A percentile compares a stretch with the other conserved stretches of the same genome.
These are phyloP conservation scores for Scartelaos histophorus DNA, from an alignment of 2,113 vertebrate genomes.

Conservation along the genomic window DNA sequence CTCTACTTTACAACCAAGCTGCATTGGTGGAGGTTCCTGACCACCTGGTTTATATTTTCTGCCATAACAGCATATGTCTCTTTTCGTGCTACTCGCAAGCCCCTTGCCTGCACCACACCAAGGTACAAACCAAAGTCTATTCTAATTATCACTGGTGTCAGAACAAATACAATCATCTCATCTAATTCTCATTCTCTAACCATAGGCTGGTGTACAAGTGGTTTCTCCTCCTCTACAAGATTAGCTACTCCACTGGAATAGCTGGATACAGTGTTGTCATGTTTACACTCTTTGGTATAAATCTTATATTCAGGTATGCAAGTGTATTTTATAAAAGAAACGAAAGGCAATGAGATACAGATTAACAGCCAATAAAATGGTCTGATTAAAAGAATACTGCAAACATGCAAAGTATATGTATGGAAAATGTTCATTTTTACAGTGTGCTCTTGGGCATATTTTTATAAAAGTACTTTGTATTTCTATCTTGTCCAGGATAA, in stretches of 20 bases:
- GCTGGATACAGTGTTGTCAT: conserved; percentile 94
- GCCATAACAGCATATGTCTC: conserved; percentile 91
- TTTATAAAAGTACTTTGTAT: neutral
- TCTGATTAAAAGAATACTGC: no score
- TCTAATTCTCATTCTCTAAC: neutral
- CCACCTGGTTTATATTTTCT: conserved; percentile 93
- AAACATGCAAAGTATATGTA: no score
- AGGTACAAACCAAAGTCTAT: conserved; percentile 72
- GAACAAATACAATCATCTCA: neutral
- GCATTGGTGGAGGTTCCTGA: conserved; percentile 96
- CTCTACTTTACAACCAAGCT: conserved; percentile 98
- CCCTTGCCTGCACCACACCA: conserved; percentile 91
- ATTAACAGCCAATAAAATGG: no score
- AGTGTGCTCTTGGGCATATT: neutral
- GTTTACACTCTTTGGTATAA: conserved; percentile 98
- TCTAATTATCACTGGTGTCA: neutral
- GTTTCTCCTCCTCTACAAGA: conserved; percentile 97
- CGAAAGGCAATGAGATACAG: neutral
- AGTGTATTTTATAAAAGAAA: neutral
- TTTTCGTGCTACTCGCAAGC: conserved; percentile 93
- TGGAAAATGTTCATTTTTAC: neutral
- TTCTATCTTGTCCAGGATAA: conserved; percentile 82
- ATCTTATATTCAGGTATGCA: conserved; percentile 94
- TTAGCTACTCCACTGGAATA: conserved; percentile 95
- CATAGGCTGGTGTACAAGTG: conserved; percentile 96